Percentiles rank a stretch among this genome's conserved stretches.
Conservation (phyloP, 1,140 invertebrate genomes). For the Chironomus tepperi region DNA sequence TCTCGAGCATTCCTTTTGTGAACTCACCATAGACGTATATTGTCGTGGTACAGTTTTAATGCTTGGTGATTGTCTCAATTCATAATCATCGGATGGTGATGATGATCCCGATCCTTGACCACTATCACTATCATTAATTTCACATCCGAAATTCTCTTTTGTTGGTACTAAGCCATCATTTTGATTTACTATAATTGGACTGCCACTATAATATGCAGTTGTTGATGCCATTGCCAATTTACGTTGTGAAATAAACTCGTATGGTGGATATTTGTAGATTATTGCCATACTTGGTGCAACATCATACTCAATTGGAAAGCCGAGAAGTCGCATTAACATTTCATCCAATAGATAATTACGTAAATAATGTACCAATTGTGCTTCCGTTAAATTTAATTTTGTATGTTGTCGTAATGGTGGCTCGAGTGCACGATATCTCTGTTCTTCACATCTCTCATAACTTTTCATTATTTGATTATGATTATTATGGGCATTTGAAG, state of each 20-base stretch:
- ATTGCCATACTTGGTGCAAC: slow-evolving; percentile 50
- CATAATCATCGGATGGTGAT: slow-evolving; percentile 40
- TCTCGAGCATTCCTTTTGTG: slow-evolving; percentile 57
- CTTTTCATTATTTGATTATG: not conserved
- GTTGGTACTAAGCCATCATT: slow-evolving; percentile 25
- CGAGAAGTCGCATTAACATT: slow-evolving; percentile 56
- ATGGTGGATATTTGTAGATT: slow-evolving; percentile 49
- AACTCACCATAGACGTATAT: slow-evolving; percentile 19
- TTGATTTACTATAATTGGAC: not conserved
- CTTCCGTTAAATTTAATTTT: slow-evolving; percentile 40
- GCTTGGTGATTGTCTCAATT: slow-evolving; percentile 29
- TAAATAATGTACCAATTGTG: slow-evolving; percentile 41
- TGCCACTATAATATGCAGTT: slow-evolving; percentile 27
- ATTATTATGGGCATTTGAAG: no score
- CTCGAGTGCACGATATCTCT: slow-evolving; percentile 24
- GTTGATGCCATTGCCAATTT: slow-evolving; percentile 5
- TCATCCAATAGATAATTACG: slow-evolving; percentile 52
- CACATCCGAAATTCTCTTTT: not conserved
- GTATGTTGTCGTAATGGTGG: slow-evolving; percentile 36
- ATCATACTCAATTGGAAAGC: slow-evolving; percentile 60
- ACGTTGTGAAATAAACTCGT: slow-evolving; percentile 28
- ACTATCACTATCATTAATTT: slow-evolving; percentile 32
- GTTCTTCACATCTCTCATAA: slow-evolving; percentile 11
- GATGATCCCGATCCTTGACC: slow-evolving; percentile 33
- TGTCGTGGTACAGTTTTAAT: slow-evolving; percentile 31